Base-by-base conservation (phyloP, 2,888 invertebrate genomes). In the Tiliacea aurago region DNA sequence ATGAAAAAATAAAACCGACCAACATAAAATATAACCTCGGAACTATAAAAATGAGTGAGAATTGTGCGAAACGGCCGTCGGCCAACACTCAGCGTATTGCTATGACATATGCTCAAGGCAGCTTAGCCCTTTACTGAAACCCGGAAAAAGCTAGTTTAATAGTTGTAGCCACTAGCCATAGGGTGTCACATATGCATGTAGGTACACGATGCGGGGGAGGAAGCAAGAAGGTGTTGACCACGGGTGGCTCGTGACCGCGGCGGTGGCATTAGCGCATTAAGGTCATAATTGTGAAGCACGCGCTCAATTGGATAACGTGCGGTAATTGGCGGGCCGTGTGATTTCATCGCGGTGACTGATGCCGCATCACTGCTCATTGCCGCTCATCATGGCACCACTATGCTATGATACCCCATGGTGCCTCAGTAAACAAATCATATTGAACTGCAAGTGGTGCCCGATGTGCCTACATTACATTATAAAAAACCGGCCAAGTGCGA, bases 281-380 rank as follows among this genome's bases (percentile, higher is more conserved):
- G 88, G 89, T 84, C 89, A 89, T 90, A 91, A 91, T 91, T 88
- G 89, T 80, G 84, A 85, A 86, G 88, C 84, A 80, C 82, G 81
- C 55, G 80, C 87, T 86, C 91, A 92, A 92, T 90, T 91, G 91
- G 88, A 89, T 90, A 90, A 91, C 88, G 87, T 85, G 87, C 76
- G 80, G 86, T 91, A 92, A 91, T 91, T 90, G 90, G 81, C 87
- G 83, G 83, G 76, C 73, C 88, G 90, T 90, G 90, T 91, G 92
- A 92, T 91, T 90, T 87, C 87, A 87, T 87, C 87, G 88, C 88
- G 76, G 70, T 76, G 62, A 80, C 74, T 63, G 84, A 59, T 73
- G 77, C 68, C 73, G 62, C 73, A 71, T 67, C 71, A 72, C 76
- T 63, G 69, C 79, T 70, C 76, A 62, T 45, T 70, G 70, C 45